Base-by-base conservation (phyloP, 1,140 invertebrate genomes). In the Potamilus streckersoni region DNA sequence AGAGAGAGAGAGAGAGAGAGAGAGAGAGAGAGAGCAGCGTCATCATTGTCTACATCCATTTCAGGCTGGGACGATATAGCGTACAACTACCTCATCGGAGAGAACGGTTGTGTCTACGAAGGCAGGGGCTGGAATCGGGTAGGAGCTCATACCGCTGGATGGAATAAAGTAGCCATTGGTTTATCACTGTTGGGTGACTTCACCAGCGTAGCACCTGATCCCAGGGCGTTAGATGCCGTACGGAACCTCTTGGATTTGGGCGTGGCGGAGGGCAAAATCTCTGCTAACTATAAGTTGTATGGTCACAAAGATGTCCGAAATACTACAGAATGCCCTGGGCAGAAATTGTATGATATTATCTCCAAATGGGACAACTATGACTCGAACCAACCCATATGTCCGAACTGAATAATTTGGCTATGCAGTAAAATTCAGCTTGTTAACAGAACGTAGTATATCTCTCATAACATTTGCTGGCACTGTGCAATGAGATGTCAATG, bases 131-230 rank as follows among this genome's bases (percentile, higher is more conserved):
- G 82, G 80, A 61, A 77, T 38, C 55, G 56, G 57, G 55, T 71
- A 17, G 81, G 81, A 5, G 79, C 76, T 57, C 82, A 84, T 65
- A 74, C 79, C 8, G 58, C 31, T 13, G 79, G 81, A 15, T 82
- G 71, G 68, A 82, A 82, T 71, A n/a, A 62, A 23, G 72, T 74
- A 2, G 69, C 74, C 49, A 91, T 94, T 31, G 94, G 94, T 27
- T 94, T 96, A 75, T 93, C 92, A 55, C 89, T 95, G 11, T 94
- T 96, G 74, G 94, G 95, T 56, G 77, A 82, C 63, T 86, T 79
- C 75, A 80, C 71, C 6, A 62, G 74, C 31, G 62, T 73, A 49
- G 27, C 71, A 38, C 85, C 85, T 8, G 81, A 81, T 64, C 23
- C 63, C 5, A 65, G 27, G 3, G 79, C 83, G 27, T 19, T 85